phyloP scores from a whole-genome alignment of 2,888 invertebrate genomes.

The Sarcophaga carnaria region DNA sequence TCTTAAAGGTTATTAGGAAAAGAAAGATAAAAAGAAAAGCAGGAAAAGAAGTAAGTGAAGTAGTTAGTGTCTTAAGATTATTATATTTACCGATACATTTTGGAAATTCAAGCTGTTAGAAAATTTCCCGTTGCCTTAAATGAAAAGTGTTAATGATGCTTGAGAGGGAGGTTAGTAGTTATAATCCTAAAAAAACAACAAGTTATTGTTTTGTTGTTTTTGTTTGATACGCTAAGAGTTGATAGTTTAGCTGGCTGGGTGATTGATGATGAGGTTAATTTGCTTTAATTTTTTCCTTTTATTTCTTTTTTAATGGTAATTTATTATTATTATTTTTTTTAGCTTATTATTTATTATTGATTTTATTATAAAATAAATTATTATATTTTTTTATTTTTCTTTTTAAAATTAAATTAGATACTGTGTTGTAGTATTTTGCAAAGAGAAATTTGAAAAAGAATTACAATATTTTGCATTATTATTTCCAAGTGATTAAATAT shows the following conservation, averaged over 20 bases:
- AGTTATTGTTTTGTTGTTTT: slow-evolving; percentile 38
- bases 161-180: background rate
- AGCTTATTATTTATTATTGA: background rate
- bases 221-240: background rate
- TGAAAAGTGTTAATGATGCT: slow-evolving; percentile 4
- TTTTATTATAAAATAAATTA: slow-evolving; percentile 13
- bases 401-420: too few relatives aligned
- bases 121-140: slow-evolving; percentile 17
- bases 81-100: slow-evolving; percentile 69
- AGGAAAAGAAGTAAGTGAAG: background rate
- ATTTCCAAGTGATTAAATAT: background rate
- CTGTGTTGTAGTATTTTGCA: too few relatives aligned
- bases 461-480: background rate
- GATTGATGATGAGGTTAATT: slow-evolving; percentile 10
- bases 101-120: slow-evolving; percentile 38
- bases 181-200: slow-evolving; percentile 49
- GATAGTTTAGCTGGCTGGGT: slow-evolving; percentile 21
- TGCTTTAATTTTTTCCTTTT: too few relatives aligned
- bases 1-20: background rate
- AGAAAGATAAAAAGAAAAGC: background rate
- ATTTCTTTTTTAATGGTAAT: too few relatives aligned
- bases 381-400: background rate
- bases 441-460: background rate
- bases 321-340: background rate
- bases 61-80: background rate